A percentile compares a stretch with the other conserved stretches of the same genome.
These are phyloP conservation scores for Myrmecobius fasciatus DNA, from an alignment of 2,113 vertebrate genomes.

Conservation along the genomic window DNA sequence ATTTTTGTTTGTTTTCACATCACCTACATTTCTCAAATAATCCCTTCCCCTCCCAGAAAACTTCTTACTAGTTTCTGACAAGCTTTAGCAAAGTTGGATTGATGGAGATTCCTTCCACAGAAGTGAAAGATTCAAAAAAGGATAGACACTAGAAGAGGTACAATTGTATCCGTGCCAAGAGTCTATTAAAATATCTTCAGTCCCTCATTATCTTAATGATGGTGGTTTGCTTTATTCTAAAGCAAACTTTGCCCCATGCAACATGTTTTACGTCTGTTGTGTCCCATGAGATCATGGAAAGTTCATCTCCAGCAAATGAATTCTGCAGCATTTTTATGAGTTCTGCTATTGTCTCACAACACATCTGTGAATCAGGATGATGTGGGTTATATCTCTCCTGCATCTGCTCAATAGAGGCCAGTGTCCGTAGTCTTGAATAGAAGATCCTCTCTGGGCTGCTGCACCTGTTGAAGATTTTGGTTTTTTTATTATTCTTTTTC, in stretches of 20 bases:
- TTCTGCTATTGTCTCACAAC: constrained; percentile 32
- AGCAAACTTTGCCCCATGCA: constrained; percentile 26
- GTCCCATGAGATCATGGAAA: constrained; percentile 35
- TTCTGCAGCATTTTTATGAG: constrained; percentile 40
- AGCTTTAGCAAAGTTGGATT: neutral
- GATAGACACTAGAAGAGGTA: neutral
- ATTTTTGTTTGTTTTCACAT: neutral
- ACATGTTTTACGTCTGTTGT: neutral
- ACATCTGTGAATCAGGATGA: constrained; percentile 34
- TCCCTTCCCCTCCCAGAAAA: neutral
- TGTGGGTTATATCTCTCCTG: constrained; percentile 9
- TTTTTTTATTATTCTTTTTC: constrained; percentile 64
- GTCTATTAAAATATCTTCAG: constrained; percentile 27
- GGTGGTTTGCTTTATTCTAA: constrained; percentile 9
- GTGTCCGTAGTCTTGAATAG: neutral
- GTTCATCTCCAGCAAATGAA: constrained; percentile 40
- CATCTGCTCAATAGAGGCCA: constrained; percentile 45
- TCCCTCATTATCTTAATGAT: constrained; percentile 7
- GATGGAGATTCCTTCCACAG: neutral
- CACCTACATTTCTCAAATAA: neutral
- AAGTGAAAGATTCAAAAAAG: neutral
- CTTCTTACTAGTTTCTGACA: constrained; percentile 6
- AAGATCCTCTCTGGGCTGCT: constrained; percentile 47
- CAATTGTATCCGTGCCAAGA: constrained; percentile 30
- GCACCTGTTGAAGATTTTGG: constrained; percentile 59